Evolutionary conservation across 2,888 invertebrate genomes (phyloP).

Genomic region (Homarus gammarus): DNA sequence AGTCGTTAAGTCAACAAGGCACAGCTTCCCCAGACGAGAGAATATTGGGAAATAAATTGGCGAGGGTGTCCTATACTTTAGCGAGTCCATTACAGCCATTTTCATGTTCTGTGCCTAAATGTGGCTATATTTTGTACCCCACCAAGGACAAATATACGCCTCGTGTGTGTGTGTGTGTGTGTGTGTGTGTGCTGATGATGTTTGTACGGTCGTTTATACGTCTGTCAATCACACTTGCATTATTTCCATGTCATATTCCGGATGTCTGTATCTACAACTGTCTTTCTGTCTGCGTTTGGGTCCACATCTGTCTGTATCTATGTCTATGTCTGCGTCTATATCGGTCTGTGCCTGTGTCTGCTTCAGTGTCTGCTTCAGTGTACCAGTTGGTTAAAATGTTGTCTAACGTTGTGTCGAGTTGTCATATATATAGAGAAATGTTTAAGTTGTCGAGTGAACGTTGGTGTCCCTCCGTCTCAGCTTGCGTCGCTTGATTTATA

Average conservation of each 20-base stretch:
- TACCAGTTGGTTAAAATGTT: too few species aligned
- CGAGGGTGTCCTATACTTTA: not conserved
- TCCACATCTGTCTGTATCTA: conserved; percentile 5
- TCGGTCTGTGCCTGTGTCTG: not conserved
- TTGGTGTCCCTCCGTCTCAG: too few species aligned
- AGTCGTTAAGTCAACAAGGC: not conserved
- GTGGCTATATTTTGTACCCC: not conserved
- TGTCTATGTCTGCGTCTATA: conserved; percentile 13
- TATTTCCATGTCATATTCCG: too few species aligned
- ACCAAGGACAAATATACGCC: not conserved
- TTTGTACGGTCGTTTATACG: too few species aligned
- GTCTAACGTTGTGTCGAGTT: too few species aligned
- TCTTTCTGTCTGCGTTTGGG: conserved; percentile 18
- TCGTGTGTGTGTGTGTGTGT: conserved; percentile 31
- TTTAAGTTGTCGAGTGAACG: too few species aligned
- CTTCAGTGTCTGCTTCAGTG: too few species aligned
- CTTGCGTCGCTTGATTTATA: too few species aligned
- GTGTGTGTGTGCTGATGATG: conserved; percentile 35
- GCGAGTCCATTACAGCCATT: not conserved
- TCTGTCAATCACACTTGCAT: too few species aligned
- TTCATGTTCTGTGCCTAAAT: not conserved
- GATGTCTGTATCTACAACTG: conserved; percentile 1
- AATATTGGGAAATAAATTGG: not conserved
- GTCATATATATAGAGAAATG: too few species aligned
- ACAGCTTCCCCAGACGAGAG: not conserved